These are phyloP conservation scores for Kryptolebias ocellatus DNA, from an alignment of 2,797 vertebrate genomes.

Conservation along the genomic window DNA sequence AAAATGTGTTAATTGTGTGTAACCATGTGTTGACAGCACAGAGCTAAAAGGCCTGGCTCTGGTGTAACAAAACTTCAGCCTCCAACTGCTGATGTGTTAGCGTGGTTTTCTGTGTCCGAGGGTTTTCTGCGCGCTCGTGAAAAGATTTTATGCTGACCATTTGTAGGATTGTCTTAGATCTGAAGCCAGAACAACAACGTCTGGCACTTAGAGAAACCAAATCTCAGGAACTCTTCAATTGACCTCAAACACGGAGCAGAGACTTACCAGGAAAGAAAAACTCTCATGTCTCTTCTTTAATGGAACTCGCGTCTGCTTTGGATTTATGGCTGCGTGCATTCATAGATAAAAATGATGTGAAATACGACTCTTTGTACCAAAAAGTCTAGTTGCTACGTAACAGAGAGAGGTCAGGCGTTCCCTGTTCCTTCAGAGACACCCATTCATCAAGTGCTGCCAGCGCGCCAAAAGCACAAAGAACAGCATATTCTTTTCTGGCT, in stretches of 20 bases:
- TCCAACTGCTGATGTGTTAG: constrained; percentile 38
- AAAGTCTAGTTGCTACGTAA: constrained; percentile 79
- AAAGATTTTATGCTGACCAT: constrained; percentile 46
- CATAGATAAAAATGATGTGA: constrained; percentile 72
- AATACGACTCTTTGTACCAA: constrained; percentile 69
- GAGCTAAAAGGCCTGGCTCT: constrained; percentile 44
- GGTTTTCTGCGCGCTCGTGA: constrained; percentile 40
- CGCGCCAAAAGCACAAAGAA: constrained; percentile 78
- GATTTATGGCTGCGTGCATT: constrained; percentile 58
- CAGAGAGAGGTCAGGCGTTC: constrained; percentile 75
- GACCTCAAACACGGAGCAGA: constrained; percentile 52
- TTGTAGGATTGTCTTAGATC: constrained; percentile 54
- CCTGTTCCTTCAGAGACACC: constrained; percentile 68
- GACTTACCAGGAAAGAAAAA: constrained; percentile 24
- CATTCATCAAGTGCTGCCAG: constrained; percentile 82
- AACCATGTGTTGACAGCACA: constrained; percentile 45
- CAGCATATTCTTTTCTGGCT: constrained; percentile 72
- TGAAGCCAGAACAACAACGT: constrained; percentile 58
- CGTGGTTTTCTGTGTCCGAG: constrained; percentile 40
- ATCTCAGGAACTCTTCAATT: constrained; percentile 69
- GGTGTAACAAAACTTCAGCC: constrained; percentile 47
- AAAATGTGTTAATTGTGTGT: constrained; percentile 52
- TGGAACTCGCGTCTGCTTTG: constrained; percentile 40
- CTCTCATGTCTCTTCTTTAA: constrained; percentile 46
- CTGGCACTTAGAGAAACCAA: constrained; percentile 56